phyloP scores from a whole-genome alignment of 2,888 invertebrate species.

The Drosophila algonquin region DNA sequence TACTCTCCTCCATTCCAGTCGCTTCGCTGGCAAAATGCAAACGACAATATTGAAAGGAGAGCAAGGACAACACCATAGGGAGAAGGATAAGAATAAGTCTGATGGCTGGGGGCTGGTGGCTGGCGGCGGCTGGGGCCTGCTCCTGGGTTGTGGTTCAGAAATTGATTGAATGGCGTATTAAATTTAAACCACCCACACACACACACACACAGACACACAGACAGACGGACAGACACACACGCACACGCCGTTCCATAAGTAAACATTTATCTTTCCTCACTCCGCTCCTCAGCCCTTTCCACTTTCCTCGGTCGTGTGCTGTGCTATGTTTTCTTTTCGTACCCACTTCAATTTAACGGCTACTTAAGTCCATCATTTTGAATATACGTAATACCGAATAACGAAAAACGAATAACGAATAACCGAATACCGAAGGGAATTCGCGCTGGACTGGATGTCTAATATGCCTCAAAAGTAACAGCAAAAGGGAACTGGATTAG shows the following conservation, averaged over 20 bases:
- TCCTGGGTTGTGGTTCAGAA: slow-evolving; percentile 30
- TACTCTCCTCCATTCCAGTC: background rate
- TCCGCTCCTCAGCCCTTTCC: background rate
- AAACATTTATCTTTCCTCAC: slow-evolving; percentile 36
- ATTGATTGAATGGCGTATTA: slow-evolving; percentile 73
- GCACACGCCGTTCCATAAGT: slow-evolving; percentile 12
- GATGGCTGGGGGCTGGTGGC: background rate
- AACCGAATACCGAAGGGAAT: slow-evolving; percentile 16
- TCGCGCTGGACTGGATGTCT: slow-evolving; percentile 15
- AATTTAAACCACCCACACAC: slow-evolving; percentile 52
- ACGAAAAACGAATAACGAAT: background rate
- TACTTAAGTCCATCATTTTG: slow-evolving; percentile 44
- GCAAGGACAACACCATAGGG: slow-evolving; percentile 31
- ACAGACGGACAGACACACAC: background rate
- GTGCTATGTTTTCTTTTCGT: slow-evolving; percentile 64
- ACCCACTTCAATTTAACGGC: slow-evolving; percentile 67
- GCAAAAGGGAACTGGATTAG: background rate
- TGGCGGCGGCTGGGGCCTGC: background rate
- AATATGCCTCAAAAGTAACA: background rate
- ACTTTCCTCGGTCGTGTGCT: slow-evolving; percentile 44
- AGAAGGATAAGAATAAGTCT: slow-evolving; percentile 8
- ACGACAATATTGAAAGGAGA: slow-evolving; percentile 55
- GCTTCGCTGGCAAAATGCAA: slow-evolving; percentile 50
- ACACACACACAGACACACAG: slow-evolving; percentile 1
- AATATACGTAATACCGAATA: slow-evolving; percentile 16